Evolutionary conservation across 2,797 vertebrate genomes (phyloP), one percentile per base, ranked within the genome.

Genomic region (Rhinogobio ventralis): DNA sequence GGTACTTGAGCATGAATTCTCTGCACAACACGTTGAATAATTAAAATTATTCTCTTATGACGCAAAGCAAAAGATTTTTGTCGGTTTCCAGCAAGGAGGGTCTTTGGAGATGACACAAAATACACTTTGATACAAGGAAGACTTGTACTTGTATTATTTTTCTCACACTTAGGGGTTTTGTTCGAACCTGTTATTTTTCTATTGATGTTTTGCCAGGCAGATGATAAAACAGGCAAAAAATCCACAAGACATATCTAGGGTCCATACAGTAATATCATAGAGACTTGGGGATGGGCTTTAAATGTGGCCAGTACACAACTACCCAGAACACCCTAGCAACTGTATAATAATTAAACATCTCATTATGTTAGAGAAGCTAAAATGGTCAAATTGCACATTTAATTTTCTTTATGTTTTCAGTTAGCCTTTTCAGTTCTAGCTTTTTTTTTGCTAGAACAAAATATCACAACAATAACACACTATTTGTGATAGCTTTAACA

Each of bases 11-110:
- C 25, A 77, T 57, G 60, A 76, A 75, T 75, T 83, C 62, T 42
- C 39, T 23, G 55, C 4, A 25, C 39, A 55, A 64, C 14, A 17
- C 30, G 53, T 23, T 86, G 57, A 83, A 79, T 67, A 79, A 86
- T 83, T 83, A 77, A 83, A 69, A 55, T 13, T 28, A 45, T 67
- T 76, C 49, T 53, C 45, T 51, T 76, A 67, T n/a, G 45, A 67
- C 4, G 20, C 17, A 79, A 49, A 67, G 25, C 7, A n/a, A 68
- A 83, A 45, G 2, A n/a, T 64, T 55, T 83, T 25, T 42, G 20
- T 55, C 49, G 5, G 66, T 42, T 71, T 7, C 64, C 46, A 68
- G 81, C 72, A 51, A 67, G n/a, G 4, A 68, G 17, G 49, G 73
- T 76, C 49, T 68, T 45, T 0, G 5, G 82, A 77, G 73, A 67